These are phyloP conservation scores for Nasonia giraulti DNA, from an alignment of 1,140 invertebrate genomes.

Conservation along the genomic window DNA sequence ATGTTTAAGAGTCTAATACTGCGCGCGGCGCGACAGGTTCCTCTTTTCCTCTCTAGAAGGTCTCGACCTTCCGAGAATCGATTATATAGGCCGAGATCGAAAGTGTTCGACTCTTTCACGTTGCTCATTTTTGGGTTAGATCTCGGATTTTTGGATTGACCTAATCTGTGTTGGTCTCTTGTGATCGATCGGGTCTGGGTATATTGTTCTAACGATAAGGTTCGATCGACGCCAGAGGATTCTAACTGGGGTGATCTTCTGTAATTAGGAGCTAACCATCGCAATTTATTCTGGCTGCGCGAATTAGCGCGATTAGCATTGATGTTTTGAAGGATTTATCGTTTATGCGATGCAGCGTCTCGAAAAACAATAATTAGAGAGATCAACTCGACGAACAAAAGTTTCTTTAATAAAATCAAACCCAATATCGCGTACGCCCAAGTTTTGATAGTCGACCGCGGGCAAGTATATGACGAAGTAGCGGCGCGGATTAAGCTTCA, in stretches of 20 bases:
- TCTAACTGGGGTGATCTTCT: background rate
- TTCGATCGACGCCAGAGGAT: background rate
- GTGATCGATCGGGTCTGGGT: background rate
- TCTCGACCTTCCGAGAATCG: constrained; percentile 25
- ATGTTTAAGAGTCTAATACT: background rate
- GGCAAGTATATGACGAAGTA: constrained; percentile 12
- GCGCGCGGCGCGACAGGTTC: background rate
- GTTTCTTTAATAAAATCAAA: background rate
- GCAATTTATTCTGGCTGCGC: background rate
- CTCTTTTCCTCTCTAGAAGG: background rate
- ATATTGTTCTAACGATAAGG: background rate
- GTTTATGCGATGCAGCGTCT: background rate
- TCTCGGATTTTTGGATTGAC: background rate
- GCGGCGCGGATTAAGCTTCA: constrained; percentile 46
- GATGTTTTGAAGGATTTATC: background rate
- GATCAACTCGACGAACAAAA: background rate
- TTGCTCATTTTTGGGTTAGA: background rate
- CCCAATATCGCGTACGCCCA: background rate
- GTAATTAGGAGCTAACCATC: background rate
- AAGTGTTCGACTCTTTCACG: background rate
- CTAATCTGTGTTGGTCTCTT: background rate
- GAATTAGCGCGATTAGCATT: background rate
- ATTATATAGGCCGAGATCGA: constrained; percentile 8
- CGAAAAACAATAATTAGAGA: background rate
- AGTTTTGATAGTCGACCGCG: background rate